phyloP scores from a whole-genome alignment of 1,140 invertebrate genomes.

The Riptortus pedestris region DNA sequence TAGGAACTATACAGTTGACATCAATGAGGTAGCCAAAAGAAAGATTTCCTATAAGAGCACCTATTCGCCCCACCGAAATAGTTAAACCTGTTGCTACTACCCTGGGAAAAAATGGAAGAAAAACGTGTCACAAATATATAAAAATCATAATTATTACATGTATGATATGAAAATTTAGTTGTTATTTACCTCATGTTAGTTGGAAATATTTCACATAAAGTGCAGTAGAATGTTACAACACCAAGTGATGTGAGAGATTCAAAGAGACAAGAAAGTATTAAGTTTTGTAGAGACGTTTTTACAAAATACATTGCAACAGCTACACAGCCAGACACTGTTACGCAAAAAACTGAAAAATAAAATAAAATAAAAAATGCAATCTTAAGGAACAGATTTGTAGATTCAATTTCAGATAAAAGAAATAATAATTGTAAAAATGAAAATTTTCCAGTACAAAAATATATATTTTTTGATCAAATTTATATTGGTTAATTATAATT shows the following conservation, averaged over 20 bases:
- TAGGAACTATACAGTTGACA: constrained; percentile 56
- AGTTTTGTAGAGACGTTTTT: constrained; percentile 53
- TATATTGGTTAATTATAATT: too few species aligned
- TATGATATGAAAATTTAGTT: not conserved
- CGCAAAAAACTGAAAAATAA: constrained; percentile 53
- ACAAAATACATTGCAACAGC: constrained; percentile 67
- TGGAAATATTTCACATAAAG: constrained; percentile 64
- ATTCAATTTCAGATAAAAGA: too few species aligned
- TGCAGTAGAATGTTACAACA: constrained; percentile 62
- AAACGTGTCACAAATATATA: not conserved
- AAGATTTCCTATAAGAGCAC: constrained; percentile 55
- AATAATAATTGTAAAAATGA: too few species aligned
- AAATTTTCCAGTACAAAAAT: too few species aligned
- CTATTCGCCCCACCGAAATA: constrained; percentile 57
- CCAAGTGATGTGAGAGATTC: constrained; percentile 62
- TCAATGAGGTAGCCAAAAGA: constrained; percentile 61
- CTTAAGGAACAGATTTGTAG: too few species aligned
- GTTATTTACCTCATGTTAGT: constrained; percentile 57
- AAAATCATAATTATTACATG: not conserved
- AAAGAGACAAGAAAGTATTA: constrained; percentile 61
- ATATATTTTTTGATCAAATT: too few species aligned
- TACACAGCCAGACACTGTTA: constrained; percentile 58
- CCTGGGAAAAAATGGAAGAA: constrained; percentile 41
- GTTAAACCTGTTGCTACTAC: constrained; percentile 65
- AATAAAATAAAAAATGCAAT: too few species aligned